Evolutionary conservation across 2,113 vertebrate species (phyloP).

Genomic region (Rhinolophus sinicus): DNA sequence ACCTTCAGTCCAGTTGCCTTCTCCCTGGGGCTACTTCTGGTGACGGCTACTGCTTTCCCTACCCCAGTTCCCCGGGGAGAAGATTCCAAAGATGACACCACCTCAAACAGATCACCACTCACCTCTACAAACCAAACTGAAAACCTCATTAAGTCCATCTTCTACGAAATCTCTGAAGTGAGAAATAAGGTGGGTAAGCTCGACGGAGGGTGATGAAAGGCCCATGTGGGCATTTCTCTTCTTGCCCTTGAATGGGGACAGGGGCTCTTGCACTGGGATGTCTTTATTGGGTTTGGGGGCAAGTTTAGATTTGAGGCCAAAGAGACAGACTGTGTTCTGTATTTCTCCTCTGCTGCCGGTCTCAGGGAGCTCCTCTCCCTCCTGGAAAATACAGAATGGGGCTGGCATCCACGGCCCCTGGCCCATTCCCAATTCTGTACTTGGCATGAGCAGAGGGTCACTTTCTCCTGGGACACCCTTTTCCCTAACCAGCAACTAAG

Average conservation of each 20-base stretch:
- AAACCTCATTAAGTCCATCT: constrained; percentile 67
- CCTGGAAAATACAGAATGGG: background rate
- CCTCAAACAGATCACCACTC: background rate
- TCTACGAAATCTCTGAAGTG: constrained; percentile 42
- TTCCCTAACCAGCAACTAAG: background rate
- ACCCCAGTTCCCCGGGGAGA: constrained; percentile 58
- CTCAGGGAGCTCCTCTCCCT: background rate
- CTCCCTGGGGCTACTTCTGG: constrained; percentile 59
- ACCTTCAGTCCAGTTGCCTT: constrained; percentile 55
- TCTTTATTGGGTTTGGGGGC: background rate
- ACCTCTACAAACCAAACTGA: background rate
- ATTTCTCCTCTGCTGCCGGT: background rate
- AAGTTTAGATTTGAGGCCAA: background rate
- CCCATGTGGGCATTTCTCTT: background rate
- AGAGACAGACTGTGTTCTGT: background rate
- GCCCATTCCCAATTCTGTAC: background rate
- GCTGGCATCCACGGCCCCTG: background rate
- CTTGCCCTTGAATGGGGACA: background rate
- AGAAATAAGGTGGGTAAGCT: constrained; percentile 83
- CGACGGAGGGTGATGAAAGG: background rate
- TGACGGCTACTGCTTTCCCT: constrained; percentile 62
- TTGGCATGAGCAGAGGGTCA: background rate
- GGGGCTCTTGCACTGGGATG: background rate
- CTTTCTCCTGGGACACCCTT: constrained; percentile 9
- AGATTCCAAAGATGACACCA: constrained; percentile 36